A percentile compares a stretch with the other conserved stretches of the same genome.
Evolutionary conservation across 2,888 invertebrate genomes (phyloP).

Genomic region (Cylindroiulus punctatus): DNA sequence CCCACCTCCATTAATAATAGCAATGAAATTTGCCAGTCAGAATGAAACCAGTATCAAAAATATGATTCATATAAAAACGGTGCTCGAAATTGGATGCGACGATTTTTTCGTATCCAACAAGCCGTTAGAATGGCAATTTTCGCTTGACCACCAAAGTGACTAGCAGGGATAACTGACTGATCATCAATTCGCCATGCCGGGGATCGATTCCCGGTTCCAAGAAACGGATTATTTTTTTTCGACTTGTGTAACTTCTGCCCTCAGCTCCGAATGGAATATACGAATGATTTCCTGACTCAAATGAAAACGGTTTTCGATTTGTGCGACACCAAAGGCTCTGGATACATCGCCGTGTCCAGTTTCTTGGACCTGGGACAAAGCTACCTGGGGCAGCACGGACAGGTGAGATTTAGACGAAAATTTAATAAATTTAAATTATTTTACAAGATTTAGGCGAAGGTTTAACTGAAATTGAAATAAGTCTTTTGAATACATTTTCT

Average conservation of each 20-base stretch:
- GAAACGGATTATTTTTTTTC: not conserved
- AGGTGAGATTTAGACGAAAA: slow-evolving; percentile 45
- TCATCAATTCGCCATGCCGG: not conserved
- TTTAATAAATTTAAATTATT: no score
- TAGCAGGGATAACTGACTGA: not conserved
- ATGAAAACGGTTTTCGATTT: slow-evolving; percentile 55
- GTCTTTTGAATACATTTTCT: no score
- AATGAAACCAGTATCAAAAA: not conserved
- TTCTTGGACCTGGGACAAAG: slow-evolving; percentile 51
- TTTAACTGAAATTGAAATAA: no score
- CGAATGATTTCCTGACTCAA: slow-evolving; percentile 48
- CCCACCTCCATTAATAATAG: not conserved
- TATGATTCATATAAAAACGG: not conserved
- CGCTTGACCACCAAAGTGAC: no score
- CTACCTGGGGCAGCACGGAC: slow-evolving; percentile 47
- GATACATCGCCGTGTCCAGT: slow-evolving; percentile 53
- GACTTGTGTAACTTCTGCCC: no score
- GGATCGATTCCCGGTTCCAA: not conserved
- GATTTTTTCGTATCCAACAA: not conserved
- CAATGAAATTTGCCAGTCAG: not conserved
- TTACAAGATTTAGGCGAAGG: no score
- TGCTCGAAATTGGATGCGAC: not conserved
- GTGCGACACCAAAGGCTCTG: slow-evolving; percentile 24
- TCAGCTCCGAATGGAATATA: slow-evolving; percentile 24
- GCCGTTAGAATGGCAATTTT: no score